These are phyloP conservation scores for Paradoxurus hermaphroditus DNA, from an alignment of 2,113 vertebrate genomes.

Conservation along the genomic window DNA sequence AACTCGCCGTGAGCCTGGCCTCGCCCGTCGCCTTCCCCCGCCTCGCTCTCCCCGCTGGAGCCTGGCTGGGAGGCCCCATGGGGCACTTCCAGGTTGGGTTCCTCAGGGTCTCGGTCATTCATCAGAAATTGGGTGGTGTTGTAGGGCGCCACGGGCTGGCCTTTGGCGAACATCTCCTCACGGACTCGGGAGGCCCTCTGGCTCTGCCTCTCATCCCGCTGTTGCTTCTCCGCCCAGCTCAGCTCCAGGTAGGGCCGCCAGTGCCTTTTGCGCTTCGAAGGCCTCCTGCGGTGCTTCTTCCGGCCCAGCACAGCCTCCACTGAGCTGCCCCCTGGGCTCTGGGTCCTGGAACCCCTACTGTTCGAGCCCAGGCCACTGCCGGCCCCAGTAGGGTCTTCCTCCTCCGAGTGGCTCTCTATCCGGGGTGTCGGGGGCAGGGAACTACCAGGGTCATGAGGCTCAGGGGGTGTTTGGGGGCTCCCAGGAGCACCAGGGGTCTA, in stretches of 20 bases:
- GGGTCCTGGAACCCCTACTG: not conserved
- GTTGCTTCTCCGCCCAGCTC: constrained; percentile 91
- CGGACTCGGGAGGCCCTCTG: constrained; percentile 87
- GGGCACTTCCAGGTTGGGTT: constrained; percentile 88
- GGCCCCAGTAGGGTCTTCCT: not conserved
- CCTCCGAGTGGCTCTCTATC: constrained; percentile 39
- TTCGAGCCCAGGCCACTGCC: not conserved
- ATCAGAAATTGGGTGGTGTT: constrained; percentile 93
- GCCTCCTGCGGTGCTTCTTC: constrained; percentile 85
- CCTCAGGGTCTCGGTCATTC: constrained; percentile 91
- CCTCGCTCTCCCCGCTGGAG: constrained; percentile 79
- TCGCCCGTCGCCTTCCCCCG: constrained; percentile 84
- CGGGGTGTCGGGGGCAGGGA: not conserved
- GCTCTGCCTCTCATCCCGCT: constrained; percentile 89
- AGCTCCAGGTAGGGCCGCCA: constrained; percentile 92
- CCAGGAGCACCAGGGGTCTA: not conserved
- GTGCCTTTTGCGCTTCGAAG: constrained; percentile 88
- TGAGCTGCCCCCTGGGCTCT: constrained; percentile 59
- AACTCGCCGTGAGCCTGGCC: constrained; percentile 87
- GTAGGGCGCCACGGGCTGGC: constrained; percentile 90
- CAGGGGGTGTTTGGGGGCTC: not conserved
- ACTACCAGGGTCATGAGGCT: not conserved
- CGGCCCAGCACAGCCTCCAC: constrained; percentile 80
- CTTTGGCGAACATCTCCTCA: constrained; percentile 92
- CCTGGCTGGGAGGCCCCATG: constrained; percentile 67